These are phyloP conservation scores for Embidobia sp. DNA, from an alignment of 2,888 invertebrate genomes.

Conservation along the genomic window DNA sequence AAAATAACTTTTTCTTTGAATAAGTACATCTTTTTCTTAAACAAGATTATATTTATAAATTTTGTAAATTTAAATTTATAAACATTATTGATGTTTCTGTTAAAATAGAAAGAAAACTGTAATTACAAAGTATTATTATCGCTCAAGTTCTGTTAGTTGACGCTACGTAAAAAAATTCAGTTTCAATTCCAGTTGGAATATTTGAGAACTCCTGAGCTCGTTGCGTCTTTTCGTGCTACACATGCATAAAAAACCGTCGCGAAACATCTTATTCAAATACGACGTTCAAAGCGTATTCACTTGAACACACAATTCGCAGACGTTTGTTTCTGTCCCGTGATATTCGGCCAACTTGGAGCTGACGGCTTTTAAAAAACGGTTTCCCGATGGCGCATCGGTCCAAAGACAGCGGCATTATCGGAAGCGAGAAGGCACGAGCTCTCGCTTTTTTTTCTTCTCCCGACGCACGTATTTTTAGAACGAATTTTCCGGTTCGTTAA, in stretches of 20 bases:
- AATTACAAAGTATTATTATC: no score
- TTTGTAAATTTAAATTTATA: no score
- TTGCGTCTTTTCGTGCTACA: constrained; percentile 18
- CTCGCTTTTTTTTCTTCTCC: constrained; percentile 12
- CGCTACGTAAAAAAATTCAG: no score
- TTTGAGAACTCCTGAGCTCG: constrained; percentile 19
- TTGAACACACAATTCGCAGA: constrained; percentile 50
- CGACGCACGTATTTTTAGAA: constrained; percentile 35
- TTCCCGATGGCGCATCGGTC: constrained; percentile 27
- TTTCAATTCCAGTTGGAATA: constrained; percentile 15
- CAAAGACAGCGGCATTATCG: constrained; percentile 25
- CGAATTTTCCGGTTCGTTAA: constrained; percentile 45
- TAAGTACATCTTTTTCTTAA: no score
- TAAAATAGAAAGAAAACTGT: no score
- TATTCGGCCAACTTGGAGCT: constrained; percentile 32
- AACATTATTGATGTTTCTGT: no score
- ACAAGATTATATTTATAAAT: no score
- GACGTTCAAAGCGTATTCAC: constrained; percentile 39
- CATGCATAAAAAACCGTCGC: constrained; percentile 22
- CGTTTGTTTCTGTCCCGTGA: constrained; percentile 45
- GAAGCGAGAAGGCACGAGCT: constrained; percentile 8
- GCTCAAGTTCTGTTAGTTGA: no score
- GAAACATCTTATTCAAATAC: constrained; percentile 50
- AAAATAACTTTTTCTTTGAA: no score
- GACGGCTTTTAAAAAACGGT: constrained; percentile 33